phyloP scores from a whole-genome alignment of 2,888 invertebrate species.

The Malachius bipustulatus region DNA sequence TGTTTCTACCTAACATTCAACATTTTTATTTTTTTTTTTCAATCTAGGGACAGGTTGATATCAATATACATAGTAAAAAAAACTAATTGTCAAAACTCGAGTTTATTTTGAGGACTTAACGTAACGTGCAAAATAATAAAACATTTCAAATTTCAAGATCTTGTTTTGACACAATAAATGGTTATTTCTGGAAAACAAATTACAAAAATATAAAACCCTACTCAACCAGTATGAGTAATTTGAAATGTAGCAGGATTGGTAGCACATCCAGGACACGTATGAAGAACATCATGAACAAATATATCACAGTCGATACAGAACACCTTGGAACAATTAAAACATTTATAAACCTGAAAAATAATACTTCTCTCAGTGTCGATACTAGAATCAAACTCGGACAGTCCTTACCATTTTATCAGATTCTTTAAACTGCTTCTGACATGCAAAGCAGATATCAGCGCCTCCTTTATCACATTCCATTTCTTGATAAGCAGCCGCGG shows the following conservation, averaged over 20 bases:
- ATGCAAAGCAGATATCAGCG: slow-evolving; percentile 57
- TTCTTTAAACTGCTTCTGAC: slow-evolving; percentile 54
- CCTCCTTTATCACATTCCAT: slow-evolving; percentile 44
- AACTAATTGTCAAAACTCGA: no score
- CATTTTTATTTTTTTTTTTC: no score
- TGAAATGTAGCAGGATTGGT: slow-evolving; percentile 46
- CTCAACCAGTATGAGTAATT: slow-evolving; percentile 22
- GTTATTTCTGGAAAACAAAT: no score
- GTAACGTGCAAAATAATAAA: no score
- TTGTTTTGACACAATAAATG: no score
- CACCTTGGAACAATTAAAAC: slow-evolving; percentile 62
- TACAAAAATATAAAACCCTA: no score
- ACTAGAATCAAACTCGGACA: neutral
- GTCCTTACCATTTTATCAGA: slow-evolving; percentile 58
- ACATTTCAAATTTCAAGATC: no score
- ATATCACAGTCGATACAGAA: slow-evolving; percentile 95
- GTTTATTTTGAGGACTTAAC: no score
- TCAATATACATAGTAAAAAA: no score
- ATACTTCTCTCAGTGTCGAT: slow-evolving; percentile 6
- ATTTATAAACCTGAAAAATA: slow-evolving; percentile 60
- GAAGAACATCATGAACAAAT: slow-evolving; percentile 84
- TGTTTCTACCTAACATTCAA: no score
- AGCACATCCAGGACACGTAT: slow-evolving; percentile 96
- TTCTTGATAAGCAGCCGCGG: slow-evolving; percentile 77
- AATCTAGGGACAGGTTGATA: no score